phyloP scores from a whole-genome alignment of 1,140 invertebrate species.

The Drosophila athabasca region DNA sequence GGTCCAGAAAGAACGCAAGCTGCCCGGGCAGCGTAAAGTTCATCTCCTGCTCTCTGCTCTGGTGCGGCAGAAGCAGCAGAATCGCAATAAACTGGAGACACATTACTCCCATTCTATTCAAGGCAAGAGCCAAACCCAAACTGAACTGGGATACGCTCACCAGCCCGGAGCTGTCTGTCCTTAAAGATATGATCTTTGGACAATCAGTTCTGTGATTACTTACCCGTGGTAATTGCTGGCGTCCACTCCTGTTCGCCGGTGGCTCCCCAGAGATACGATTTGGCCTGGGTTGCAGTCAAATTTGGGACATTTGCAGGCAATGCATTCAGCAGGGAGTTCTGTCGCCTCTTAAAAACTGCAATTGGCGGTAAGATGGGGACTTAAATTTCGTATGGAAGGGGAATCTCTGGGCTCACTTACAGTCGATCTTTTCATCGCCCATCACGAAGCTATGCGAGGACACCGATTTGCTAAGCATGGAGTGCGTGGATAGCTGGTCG shows the following conservation, averaged over 20 bases:
- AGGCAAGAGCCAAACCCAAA: neutral
- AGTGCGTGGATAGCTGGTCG: constrained; percentile 67
- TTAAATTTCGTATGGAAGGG: too few species aligned
- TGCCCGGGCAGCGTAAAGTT: constrained; percentile 27
- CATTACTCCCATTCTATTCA: constrained; percentile 39
- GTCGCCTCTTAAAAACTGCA: constrained; percentile 66
- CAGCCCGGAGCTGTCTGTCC: neutral
- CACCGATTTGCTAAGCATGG: constrained; percentile 52
- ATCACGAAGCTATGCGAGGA: constrained; percentile 49
- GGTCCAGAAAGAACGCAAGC: constrained; percentile 38
- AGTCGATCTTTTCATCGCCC: constrained; percentile 63
- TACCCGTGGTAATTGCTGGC: constrained; percentile 96
- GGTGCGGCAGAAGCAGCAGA: constrained; percentile 5
- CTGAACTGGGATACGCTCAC: constrained; percentile 12
- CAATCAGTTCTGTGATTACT: constrained; percentile 56
- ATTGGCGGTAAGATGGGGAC: neutral
- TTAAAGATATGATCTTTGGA: constrained; percentile 49
- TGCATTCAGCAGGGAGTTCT: constrained; percentile 64
- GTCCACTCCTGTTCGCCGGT: constrained; percentile 97
- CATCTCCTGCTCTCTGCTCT: neutral
- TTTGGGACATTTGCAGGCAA: constrained; percentile 59
- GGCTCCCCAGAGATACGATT: constrained; percentile 93
- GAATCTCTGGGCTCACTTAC: constrained; percentile 32
- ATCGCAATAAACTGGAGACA: constrained; percentile 9
- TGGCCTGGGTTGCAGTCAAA: constrained; percentile 84